These are phyloP conservation scores for Aquatica leii DNA, from an alignment of 2,888 invertebrate species.

Conservation along the genomic window DNA sequence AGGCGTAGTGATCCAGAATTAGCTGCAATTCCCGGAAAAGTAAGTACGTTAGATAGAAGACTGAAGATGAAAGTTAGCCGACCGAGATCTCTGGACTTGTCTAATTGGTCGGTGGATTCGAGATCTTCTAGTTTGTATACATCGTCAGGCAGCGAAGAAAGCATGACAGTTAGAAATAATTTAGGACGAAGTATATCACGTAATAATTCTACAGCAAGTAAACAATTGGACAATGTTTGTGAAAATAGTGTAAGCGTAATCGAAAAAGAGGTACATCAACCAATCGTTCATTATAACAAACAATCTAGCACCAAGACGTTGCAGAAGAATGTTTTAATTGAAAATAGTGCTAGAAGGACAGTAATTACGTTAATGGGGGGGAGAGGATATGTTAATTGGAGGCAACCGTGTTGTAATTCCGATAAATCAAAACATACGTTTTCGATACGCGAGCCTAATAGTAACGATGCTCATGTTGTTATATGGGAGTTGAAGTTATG, in stretches of 20 bases:
- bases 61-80: slow-evolving; percentile 83
- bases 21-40: slow-evolving; percentile 82
- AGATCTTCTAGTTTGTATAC: slow-evolving; percentile 82
- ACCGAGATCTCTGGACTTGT: slow-evolving; percentile 82
- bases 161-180: slow-evolving; percentile 71
- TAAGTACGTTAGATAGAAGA: slow-evolving; percentile 81
- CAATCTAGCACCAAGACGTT: slow-evolving; percentile 32
- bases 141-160: slow-evolving; percentile 87
- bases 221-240: slow-evolving; percentile 62
- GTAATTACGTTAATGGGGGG: slow-evolving; percentile 89
- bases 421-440: slow-evolving; percentile 63
- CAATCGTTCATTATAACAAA: slow-evolving; percentile 37
- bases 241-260: slow-evolving; percentile 44
- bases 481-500: slow-evolving; percentile 89
- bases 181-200: slow-evolving; percentile 72
- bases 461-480: slow-evolving; percentile 87
- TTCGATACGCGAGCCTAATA: slow-evolving; percentile 73
- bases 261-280: slow-evolving; percentile 40
- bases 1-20: slow-evolving; percentile 85
- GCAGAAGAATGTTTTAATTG: slow-evolving; percentile 22
- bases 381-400: slow-evolving; percentile 87
- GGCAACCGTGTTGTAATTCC: slow-evolving; percentile 73
- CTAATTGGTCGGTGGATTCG: slow-evolving; percentile 89
- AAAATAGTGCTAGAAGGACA: slow-evolving; percentile 67
- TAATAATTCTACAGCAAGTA: slow-evolving; percentile 79